Percentiles rank a stretch among this genome's conserved stretches.
These are phyloP conservation scores for Dynastes hyllus DNA, from an alignment of 2,888 invertebrate genomes.

Conservation along the genomic window DNA sequence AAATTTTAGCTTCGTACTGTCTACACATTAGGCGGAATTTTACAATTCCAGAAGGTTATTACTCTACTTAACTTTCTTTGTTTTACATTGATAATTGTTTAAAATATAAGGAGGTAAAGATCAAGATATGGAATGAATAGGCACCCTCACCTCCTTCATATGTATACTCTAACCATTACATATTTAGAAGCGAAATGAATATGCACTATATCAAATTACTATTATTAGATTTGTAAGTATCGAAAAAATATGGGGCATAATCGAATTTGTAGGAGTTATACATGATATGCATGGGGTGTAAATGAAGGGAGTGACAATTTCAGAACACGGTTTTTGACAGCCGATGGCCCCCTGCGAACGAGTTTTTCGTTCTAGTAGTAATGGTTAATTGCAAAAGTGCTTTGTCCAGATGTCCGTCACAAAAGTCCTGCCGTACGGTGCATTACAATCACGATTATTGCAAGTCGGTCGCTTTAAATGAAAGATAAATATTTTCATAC, in stretches of 20 bases:
- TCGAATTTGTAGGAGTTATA: conserved; percentile 39
- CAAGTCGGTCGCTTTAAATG: conserved; percentile 13
- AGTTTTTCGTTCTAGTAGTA: conserved; percentile 40
- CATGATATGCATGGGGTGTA: conserved; percentile 45
- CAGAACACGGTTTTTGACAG: conserved; percentile 51
- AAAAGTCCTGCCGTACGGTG: conserved; percentile 5
- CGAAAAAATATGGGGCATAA: conserved; percentile 40
- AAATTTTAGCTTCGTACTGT: too few relatives aligned
- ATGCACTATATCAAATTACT: conserved; percentile 24
- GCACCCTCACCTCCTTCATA: too few relatives aligned
- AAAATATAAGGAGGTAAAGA: too few relatives aligned
- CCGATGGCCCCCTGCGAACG: conserved; percentile 45
- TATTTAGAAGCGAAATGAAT: background rate
- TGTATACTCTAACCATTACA: too few relatives aligned
- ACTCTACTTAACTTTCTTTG: too few relatives aligned
- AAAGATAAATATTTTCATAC: background rate
- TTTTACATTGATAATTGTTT: too few relatives aligned
- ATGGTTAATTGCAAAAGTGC: conserved; percentile 42
- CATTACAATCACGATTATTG: conserved; percentile 26
- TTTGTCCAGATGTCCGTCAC: conserved; percentile 42
- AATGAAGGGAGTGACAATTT: conserved; percentile 51
- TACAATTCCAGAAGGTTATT: too few relatives aligned
- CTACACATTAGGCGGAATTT: too few relatives aligned
- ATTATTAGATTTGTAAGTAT: conserved; percentile 40
- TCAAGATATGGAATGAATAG: too few relatives aligned